These are phyloP conservation scores for Manacus vitellinus DNA, from an alignment of 2,113 vertebrate species.

Conservation along the genomic window DNA sequence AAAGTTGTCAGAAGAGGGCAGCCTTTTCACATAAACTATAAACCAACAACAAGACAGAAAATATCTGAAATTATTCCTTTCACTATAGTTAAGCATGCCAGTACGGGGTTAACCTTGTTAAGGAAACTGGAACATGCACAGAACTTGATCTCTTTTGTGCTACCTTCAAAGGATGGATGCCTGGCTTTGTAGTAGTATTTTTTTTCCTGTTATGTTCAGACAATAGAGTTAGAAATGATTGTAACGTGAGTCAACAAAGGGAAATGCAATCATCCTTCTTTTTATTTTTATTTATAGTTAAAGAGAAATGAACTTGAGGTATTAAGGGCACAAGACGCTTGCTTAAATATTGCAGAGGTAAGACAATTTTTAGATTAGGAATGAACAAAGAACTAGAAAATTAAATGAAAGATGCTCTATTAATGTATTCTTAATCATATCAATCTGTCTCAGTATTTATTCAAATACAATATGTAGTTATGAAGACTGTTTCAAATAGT, in stretches of 20 bases:
- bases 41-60: not conserved
- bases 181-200: not conserved
- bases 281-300: not conserved
- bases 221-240: not conserved
- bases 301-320: not conserved
- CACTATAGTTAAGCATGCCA: not conserved
- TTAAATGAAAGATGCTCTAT: not conserved
- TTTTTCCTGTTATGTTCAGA: not conserved
- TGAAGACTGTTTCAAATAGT: not conserved
- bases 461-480: constrained; percentile 8
- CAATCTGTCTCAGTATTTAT: constrained; percentile 28
- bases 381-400: not conserved
- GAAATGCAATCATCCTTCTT: not conserved
- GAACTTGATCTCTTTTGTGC: not conserved
- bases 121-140: not conserved
- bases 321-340: not conserved
- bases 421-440: not conserved
- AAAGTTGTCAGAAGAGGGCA: constrained; percentile 68
- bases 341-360: not conserved
- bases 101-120: not conserved
- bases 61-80: not conserved
- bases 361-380: not conserved
- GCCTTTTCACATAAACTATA: constrained; percentile 56
- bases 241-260: not conserved
- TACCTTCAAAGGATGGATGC: not conserved